A percentile compares a stretch with the other conserved stretches of the same genome.
phyloP scores from a whole-genome alignment of 2,797 vertebrate genomes.

The Synaphobranchus kaupii region DNA sequence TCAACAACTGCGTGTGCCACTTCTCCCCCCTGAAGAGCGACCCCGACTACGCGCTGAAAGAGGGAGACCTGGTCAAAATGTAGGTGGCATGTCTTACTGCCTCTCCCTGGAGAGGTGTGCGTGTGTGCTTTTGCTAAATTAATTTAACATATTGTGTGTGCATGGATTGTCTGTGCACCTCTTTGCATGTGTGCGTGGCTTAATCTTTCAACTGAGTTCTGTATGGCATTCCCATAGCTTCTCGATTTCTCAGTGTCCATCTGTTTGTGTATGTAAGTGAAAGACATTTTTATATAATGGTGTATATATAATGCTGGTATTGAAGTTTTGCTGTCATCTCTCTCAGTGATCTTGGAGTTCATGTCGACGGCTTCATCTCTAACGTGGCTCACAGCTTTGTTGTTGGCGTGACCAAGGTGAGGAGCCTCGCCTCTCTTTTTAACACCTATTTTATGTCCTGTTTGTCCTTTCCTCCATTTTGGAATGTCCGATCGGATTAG shows the following conservation, averaged over 20 bases:
- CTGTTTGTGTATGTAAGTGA: too few species aligned
- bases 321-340: not conserved
- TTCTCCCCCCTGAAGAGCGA: constrained; percentile 97
- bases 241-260: too few species aligned
- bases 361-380: constrained; percentile 95
- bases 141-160: too few species aligned
- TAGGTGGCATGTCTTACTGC: constrained; percentile 61
- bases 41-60: constrained; percentile 87
- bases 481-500: not conserved
- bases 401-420: constrained; percentile 86
- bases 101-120: not conserved
- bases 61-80: constrained; percentile 94
- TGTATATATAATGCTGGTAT: not conserved
- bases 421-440: constrained; percentile 2
- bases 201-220: not conserved
- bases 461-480: not conserved
- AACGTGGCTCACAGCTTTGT: constrained; percentile 94
- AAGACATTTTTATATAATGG: too few species aligned
- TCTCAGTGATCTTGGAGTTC: constrained; percentile 90
- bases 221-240: too few species aligned
- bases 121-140: not conserved
- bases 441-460: not conserved
- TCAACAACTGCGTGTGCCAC: constrained; percentile 97
- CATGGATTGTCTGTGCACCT: not conserved
- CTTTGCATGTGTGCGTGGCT: not conserved